Evolutionary conservation across 2,797 vertebrate species (phyloP), one percentile per base, ranked within the genome.

Genomic region (Phataginus tricuspis): DNA sequence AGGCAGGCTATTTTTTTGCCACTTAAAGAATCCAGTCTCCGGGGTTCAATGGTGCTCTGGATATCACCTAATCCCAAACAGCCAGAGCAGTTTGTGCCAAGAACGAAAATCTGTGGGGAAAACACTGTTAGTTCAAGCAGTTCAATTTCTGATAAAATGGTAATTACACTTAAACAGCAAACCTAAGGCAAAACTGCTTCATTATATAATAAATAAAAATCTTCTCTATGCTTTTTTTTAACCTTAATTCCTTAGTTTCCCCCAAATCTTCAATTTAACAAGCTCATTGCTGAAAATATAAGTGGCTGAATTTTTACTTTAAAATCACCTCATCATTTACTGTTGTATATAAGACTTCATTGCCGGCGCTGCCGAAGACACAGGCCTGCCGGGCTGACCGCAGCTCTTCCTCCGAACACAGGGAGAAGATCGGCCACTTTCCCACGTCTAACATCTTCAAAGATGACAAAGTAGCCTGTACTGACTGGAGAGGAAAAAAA

Each of bases 361-460:
- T 99, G 72, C 99, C 99, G 94, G 99, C 99, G 37, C 98, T 99
- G 98, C 99, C 99, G 97, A 99, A 99, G 82, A 99, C 99, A 98
- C 99, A 99, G 90, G 99, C 99, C 97, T 99, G 99, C 86, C 99
- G 99, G 98, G 99, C 99, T 97, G 99, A 99, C 93, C 99, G 99
- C 69, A 99, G 98, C 68, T 99, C 99, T 98, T 99, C 99, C 82
- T 99, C 99, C 96, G 99, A 99, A 97, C 99, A 99, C 87, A 99
- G 99, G 64, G 99, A 99, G 98, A 99, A 99, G 97, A 99, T 99
- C 15, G 99, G 99, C 99, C 99, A 99, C 98, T 99, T 99, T 95
- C 99, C 99, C 98, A 99, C 99, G 98, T 99, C 99, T 98, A 99
- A 98, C 99, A 99, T 99, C 97, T 99, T 99, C 99, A 98, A 91